phyloP scores from a whole-genome alignment of 2,888 invertebrate genomes.

The Andrena minutula region DNA sequence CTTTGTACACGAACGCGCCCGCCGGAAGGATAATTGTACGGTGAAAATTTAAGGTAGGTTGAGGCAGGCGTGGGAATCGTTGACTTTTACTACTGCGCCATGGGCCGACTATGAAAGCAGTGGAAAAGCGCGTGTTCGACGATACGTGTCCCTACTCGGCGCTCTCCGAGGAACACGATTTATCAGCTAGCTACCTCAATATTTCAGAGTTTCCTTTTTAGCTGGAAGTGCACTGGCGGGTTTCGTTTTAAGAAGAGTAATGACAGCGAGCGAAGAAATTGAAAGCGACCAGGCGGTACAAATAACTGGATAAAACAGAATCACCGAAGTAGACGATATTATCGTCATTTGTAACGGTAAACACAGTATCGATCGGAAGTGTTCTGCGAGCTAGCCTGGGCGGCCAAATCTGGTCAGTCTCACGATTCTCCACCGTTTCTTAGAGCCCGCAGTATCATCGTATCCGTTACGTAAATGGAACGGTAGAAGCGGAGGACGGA shows the following conservation, averaged over 20 bases:
- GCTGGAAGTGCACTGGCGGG: neutral
- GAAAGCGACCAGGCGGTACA: neutral
- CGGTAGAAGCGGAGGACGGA: neutral
- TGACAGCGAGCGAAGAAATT: neutral
- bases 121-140: neutral
- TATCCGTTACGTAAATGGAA: neutral
- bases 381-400: too few species aligned
- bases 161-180: neutral
- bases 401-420: too few species aligned
- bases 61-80: neutral
- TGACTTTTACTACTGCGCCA: slow-evolving; percentile 6
- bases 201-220: slow-evolving; percentile 4
- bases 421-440: neutral
- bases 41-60: neutral
- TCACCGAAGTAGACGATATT: neutral
- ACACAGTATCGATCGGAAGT: too few species aligned
- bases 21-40: too few species aligned
- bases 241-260: slow-evolving; percentile 11
- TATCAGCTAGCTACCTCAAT: neutral
- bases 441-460: neutral
- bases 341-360: too few species aligned
- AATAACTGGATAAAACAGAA: neutral
- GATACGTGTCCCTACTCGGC: slow-evolving; percentile 5
- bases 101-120: neutral
- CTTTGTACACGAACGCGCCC: too few species aligned